Evolutionary conservation across 2,113 vertebrate genomes (phyloP), one percentile per base, ranked within the genome.

Genomic region (Chaetodon auriga): DNA sequence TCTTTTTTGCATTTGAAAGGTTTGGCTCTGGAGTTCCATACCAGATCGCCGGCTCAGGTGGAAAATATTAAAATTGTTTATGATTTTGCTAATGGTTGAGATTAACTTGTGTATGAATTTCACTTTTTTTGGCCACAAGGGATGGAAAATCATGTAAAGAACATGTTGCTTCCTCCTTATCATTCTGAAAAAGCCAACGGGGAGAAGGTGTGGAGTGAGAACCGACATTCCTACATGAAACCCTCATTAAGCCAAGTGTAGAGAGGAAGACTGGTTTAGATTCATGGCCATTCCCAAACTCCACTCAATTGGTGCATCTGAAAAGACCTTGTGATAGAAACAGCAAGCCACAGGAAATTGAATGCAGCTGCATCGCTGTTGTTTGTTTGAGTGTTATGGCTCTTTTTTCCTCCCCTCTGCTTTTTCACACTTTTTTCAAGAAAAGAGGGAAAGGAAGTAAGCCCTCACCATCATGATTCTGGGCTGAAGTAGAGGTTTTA

Each of bases 311-410:
- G 86, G 51, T 85, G 92, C 75, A 90, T 92, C 89, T 91, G 87
- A 90, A 86, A 83, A 76, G 89, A 90, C 77, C 90, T 86, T 75
- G 69, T 91, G 92, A 93, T 93, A 70, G 90, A 90, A 93, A 91
- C 86, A 87, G 87, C 92, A 91, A 91, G 91, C 74, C 48, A 71
- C 76, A 92, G 93, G 92, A 94, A 93, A 94, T 94, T 88, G 83
- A 93, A 91, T 54, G 75, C 92, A 93, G 91, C 91, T 93, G 92
- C 84, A 68, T 74, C 69, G 55, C 77, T 79, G 72, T 89, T 89
- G 90, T 90, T 90, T 92, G 81, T 92, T 89, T 88, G 88, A 78
- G 51, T 68, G 12, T 89, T 83, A 69, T 19, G 75, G 45, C 6
- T 66, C 35, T 71, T 75, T 72, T 61, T 46, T 30, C 23, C 45